Percentiles rank a stretch among this genome's conserved stretches.
These are phyloP conservation scores for Toxotes lorentzi DNA, from an alignment of 2,797 vertebrate species.

Conservation along the genomic window DNA sequence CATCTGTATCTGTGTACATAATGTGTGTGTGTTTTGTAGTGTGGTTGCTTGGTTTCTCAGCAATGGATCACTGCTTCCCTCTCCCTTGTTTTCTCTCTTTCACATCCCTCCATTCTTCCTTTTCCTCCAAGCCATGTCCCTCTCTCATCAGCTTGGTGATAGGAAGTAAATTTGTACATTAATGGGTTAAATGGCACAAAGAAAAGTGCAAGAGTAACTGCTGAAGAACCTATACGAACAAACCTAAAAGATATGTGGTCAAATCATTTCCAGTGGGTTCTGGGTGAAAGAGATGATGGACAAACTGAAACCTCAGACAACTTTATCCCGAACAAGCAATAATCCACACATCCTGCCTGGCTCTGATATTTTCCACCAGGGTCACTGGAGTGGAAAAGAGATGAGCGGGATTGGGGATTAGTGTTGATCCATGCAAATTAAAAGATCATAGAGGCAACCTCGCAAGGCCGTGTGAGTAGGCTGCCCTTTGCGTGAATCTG, in stretches of 20 bases:
- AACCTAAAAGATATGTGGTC: not conserved
- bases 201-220: not conserved
- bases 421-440: slow-evolving; percentile 78
- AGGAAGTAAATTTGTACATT: not conserved
- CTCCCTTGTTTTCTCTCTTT: slow-evolving; percentile 20
- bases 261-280: not conserved
- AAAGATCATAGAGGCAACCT: slow-evolving; percentile 73
- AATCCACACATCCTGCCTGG: slow-evolving; percentile 57
- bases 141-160: not conserved
- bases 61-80: slow-evolving; percentile 40
- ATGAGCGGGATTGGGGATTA: slow-evolving; percentile 71
- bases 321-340: slow-evolving; percentile 52
- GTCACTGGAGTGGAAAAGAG: slow-evolving; percentile 65
- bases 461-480: slow-evolving; percentile 60
- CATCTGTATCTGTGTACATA: slow-evolving; percentile 3
- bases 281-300: slow-evolving; percentile 6
- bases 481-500: slow-evolving; percentile 59
- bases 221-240: not conserved
- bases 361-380: slow-evolving; percentile 64
- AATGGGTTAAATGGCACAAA: not conserved
- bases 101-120: slow-evolving; percentile 8
- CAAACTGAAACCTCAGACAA: slow-evolving; percentile 33
- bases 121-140: not conserved
- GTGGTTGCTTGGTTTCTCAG: not conserved
- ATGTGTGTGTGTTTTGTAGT: slow-evolving; percentile 8